Evolutionary conservation across 2,113 vertebrate species (phyloP).

Genomic region (Gallinago paraguaiae): DNA sequence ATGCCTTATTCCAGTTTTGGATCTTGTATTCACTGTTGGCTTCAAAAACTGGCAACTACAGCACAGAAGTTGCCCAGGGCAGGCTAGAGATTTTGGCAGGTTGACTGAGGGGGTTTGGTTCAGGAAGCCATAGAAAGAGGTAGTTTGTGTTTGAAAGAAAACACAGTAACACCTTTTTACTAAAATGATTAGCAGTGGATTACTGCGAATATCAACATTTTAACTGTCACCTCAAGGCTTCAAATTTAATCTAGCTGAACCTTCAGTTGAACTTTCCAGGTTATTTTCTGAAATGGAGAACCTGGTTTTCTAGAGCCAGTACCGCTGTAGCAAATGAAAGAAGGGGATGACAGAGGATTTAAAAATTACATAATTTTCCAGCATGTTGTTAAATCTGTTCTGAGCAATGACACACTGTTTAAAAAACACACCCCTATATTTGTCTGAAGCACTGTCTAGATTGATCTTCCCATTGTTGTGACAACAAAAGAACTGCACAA

Average conservation of each 20-base stretch:
- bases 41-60: neutral
- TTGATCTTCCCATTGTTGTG: neutral
- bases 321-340: neutral
- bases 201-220: neutral
- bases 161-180: neutral
- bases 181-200: neutral
- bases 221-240: neutral
- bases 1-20: neutral
- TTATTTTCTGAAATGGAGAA: neutral
- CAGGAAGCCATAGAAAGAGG: neutral
- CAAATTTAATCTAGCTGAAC: neutral
- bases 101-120: neutral
- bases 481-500: conserved; percentile 15
- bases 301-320: neutral
- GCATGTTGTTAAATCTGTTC: neutral
- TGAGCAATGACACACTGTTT: neutral
- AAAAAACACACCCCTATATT: neutral
- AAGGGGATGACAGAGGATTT: neutral
- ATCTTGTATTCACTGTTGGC: neutral
- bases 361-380: neutral
- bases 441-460: neutral
- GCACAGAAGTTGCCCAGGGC: neutral
- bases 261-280: neutral
- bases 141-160: neutral
- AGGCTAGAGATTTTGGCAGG: neutral